Base-by-base conservation (phyloP, 2,113 vertebrate genomes). In the Engystomops pustulosus region DNA sequence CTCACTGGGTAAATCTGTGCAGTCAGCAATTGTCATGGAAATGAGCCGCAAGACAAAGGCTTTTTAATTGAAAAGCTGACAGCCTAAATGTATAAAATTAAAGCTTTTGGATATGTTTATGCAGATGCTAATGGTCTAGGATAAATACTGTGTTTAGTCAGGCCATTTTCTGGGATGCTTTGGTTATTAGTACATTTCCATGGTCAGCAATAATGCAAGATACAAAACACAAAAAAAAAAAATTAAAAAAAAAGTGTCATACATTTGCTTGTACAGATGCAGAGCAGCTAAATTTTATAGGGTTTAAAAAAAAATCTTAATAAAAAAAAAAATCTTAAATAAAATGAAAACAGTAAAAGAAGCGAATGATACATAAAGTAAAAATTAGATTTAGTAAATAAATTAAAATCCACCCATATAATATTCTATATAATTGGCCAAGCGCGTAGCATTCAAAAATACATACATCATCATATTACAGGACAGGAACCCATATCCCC, bases 11-110 rank as follows among this genome's bases (percentile, higher is more conserved):
- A 25, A 68, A 80, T 65, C 47, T 81, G 65, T 41, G 18, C 18
- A 53, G 47, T 70, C 67, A 53, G 67, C 65, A 41, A 70, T 70
- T 81, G 47, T 55, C n/a, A 81, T 53, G 79, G 69, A 70, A 81
- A 81, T 81, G 45, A 53, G 18, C 27, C 41, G 0, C 3, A 53
- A 80, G 20, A 68, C 44, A 80, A 80, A 80, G 60, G 32, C 44
- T 25, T 17, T 70, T 71, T 81, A 70, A 81, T 70, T 71, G 45
- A 55, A n/a, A 71, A 81, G 36, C 47, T 41, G 79, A 45, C 44
- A 53, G 18, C 45, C 30, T 55, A 69, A n/a, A 53, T 53, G 51
- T 36, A 36, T 68, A 70, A 81, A 53, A 81, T 71, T 17, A 81
- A 81, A 71, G 38, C 60, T 27, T n/a, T 49, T 67, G 55, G 44